These are phyloP conservation scores for Orchestia grillus DNA, from an alignment of 1,140 invertebrate species.

Conservation along the genomic window DNA sequence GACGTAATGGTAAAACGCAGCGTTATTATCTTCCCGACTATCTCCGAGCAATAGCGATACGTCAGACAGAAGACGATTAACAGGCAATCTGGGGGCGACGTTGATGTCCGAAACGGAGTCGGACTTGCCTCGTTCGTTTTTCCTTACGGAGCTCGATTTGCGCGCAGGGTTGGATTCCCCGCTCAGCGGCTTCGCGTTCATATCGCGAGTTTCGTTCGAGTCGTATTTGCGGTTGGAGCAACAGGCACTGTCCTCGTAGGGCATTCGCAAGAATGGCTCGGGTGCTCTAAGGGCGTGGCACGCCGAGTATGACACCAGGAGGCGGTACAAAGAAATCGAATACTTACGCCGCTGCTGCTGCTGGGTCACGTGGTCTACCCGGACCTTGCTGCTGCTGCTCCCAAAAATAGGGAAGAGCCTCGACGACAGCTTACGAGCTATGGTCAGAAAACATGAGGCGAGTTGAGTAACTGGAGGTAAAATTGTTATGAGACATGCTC, in stretches of 20 bases:
- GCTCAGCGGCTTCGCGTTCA: neutral
- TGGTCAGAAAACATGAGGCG: neutral
- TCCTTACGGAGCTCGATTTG: neutral
- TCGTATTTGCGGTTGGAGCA: neutral
- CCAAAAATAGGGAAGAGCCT: constrained; percentile 32
- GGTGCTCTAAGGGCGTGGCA: neutral
- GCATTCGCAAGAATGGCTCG: constrained; percentile 32
- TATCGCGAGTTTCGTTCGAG: neutral
- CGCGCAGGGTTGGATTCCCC: neutral
- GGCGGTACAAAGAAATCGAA: constrained; percentile 5
- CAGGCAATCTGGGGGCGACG: neutral
- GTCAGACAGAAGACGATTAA: constrained; percentile 37
- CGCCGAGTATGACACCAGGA: constrained; percentile 17
- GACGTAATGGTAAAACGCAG: constrained; percentile 35
- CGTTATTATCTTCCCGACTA: constrained; percentile 14
- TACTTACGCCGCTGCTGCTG: neutral
- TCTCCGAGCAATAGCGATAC: constrained; percentile 8
- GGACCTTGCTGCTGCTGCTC: neutral
- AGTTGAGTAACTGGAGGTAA: neutral
- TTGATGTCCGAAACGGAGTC: neutral
- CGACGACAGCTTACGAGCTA: constrained; percentile 15
- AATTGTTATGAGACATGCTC: neutral
- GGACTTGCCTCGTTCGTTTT: neutral
- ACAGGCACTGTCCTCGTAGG: neutral
- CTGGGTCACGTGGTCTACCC: neutral